Evolutionary conservation across 2,797 vertebrate genomes (phyloP).

Genomic region (Gambusia yucatana): DNA sequence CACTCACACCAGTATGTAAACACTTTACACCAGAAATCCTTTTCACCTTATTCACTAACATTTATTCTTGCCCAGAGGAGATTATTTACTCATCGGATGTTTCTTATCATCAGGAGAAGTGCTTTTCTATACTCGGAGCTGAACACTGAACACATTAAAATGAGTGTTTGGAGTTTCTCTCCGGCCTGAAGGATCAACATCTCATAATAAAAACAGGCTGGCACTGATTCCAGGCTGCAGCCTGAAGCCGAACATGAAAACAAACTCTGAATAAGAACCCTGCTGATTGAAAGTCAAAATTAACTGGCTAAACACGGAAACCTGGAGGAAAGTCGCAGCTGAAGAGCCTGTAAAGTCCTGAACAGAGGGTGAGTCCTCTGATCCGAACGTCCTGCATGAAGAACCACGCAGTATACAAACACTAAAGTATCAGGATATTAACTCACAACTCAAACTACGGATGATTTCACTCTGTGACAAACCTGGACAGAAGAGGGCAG

Average conservation of each 20-base stretch:
- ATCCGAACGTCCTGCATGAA: background rate
- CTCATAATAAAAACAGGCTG: constrained; percentile 8
- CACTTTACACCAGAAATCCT: background rate
- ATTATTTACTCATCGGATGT: constrained; percentile 18
- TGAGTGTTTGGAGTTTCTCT: constrained; percentile 5
- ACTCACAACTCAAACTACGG: background rate
- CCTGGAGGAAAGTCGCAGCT: background rate
- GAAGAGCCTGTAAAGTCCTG: background rate
- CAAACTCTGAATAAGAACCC: constrained; percentile 14
- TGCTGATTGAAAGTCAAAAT: constrained; percentile 9
- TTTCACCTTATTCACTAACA: background rate
- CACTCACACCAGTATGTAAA: background rate
- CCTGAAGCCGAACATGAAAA: constrained; percentile 37
- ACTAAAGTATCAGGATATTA: background rate
- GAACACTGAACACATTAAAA: constrained; percentile 33
- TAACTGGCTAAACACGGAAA: background rate
- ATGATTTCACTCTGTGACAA: background rate
- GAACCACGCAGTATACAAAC: background rate
- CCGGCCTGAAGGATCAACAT: constrained; percentile 42
- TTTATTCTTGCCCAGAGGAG: constrained; percentile 1
- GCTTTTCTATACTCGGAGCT: constrained; percentile 16
- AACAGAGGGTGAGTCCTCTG: background rate
- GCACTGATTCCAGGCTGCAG: constrained; percentile 39
- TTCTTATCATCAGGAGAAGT: constrained; percentile 24
- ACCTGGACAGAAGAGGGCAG: constrained; percentile 6